Evolutionary conservation across 2,113 vertebrate genomes (phyloP).

Genomic region (Carassius auratus): DNA sequence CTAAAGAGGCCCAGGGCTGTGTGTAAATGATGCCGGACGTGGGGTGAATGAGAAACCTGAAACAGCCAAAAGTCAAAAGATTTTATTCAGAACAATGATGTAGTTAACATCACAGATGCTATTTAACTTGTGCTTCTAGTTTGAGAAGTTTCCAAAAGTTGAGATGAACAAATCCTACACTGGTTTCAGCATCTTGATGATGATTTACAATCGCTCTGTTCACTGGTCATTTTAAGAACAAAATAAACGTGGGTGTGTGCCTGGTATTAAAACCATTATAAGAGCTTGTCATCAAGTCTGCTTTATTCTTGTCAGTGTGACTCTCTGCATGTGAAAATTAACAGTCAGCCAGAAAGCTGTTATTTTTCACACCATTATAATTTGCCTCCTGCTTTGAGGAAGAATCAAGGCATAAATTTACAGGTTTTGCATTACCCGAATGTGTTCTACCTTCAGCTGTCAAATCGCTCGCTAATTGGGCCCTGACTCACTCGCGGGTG

Average conservation of each 20-base stretch:
- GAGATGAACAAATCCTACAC: background rate
- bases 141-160: background rate
- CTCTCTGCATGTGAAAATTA: slow-evolving; percentile 72
- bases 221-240: background rate
- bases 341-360: slow-evolving; percentile 69
- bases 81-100: background rate
- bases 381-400: slow-evolving; percentile 61
- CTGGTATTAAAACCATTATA: background rate
- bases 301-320: slow-evolving; percentile 39
- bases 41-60: slow-evolving; percentile 90
- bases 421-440: slow-evolving; percentile 57
- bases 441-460: slow-evolving; percentile 77
- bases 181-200: background rate
- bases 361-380: slow-evolving; percentile 76
- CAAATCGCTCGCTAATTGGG: slow-evolving; percentile 72
- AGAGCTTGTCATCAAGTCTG: background rate
- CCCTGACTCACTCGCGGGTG: slow-evolving; percentile 67
- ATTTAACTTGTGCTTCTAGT: background rate
- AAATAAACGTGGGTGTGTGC: background rate
- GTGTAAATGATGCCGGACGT: slow-evolving; percentile 89
- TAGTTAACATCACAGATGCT: background rate
- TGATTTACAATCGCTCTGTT: background rate
- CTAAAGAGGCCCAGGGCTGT: slow-evolving; percentile 93
- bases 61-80: slow-evolving; percentile 37
- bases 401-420: slow-evolving; percentile 71